Percentiles rank a stretch among this genome's conserved stretches.
phyloP scores from a whole-genome alignment of 1,140 invertebrate species.

The Drosophila kurseongensis region DNA sequence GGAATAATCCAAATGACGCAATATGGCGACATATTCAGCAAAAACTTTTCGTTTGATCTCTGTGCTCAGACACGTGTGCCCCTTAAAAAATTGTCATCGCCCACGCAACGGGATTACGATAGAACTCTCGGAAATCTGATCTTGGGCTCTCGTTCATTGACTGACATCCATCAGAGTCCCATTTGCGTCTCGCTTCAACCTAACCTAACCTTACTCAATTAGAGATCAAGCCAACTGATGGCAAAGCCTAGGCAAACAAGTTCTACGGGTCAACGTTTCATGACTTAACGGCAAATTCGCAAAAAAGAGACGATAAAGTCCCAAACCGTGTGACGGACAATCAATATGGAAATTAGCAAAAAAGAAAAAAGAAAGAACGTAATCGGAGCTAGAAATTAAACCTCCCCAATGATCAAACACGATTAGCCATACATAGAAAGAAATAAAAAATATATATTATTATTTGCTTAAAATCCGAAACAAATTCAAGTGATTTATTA shows the following conservation, averaged over 20 bases:
- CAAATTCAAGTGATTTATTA: too few species aligned
- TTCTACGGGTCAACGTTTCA: slow-evolving; percentile 68
- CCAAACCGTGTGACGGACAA: slow-evolving; percentile 47
- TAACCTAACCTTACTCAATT: slow-evolving; percentile 74
- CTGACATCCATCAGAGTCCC: slow-evolving; percentile 67
- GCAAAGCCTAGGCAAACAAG: slow-evolving; percentile 52
- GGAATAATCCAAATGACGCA: slow-evolving; percentile 72
- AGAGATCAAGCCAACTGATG: slow-evolving; percentile 47
- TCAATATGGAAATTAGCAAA: slow-evolving; percentile 70
- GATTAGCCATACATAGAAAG: background rate
- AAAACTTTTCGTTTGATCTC: slow-evolving; percentile 46
- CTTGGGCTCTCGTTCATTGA: slow-evolving; percentile 54
- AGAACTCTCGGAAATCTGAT: slow-evolving; percentile 63
- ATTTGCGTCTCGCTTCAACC: slow-evolving; percentile 14
- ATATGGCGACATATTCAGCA: slow-evolving; percentile 30
- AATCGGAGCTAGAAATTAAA: slow-evolving; percentile 30
- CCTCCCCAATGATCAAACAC: slow-evolving; percentile 48
- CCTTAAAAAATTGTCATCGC: slow-evolving; percentile 71
- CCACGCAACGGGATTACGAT: slow-evolving; percentile 45
- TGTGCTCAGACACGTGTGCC: slow-evolving; percentile 51
- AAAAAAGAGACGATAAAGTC: slow-evolving; percentile 12
- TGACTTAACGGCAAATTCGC: slow-evolving; percentile 54
- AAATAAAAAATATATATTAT: background rate
- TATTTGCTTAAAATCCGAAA: too few species aligned
- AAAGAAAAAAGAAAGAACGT: slow-evolving; percentile 27